A percentile compares a stretch with the other conserved stretches of the same genome.
These are phyloP conservation scores for Erpetoichthys calabaricus DNA, from an alignment of 2,797 vertebrate genomes.

Conservation along the genomic window DNA sequence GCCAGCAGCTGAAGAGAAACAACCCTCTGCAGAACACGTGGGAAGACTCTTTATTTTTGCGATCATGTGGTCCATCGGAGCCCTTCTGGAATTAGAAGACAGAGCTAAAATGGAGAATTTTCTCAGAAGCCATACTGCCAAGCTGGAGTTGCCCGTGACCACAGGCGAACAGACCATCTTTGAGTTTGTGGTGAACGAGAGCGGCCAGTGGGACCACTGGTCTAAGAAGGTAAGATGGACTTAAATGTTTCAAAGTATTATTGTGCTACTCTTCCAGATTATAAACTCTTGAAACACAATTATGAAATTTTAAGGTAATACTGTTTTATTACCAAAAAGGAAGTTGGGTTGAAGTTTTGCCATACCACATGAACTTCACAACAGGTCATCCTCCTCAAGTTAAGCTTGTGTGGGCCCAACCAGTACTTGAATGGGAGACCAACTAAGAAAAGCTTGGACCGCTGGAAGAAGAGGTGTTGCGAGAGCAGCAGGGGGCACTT, in stretches of 20 bases:
- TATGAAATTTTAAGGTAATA: not conserved
- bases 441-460: too few species aligned
- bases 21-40: conserved; percentile 33
- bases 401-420: too few species aligned
- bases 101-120: conserved; percentile 62
- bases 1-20: conserved; percentile 43
- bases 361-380: too few species aligned
- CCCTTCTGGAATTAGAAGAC: conserved; percentile 61
- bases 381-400: too few species aligned
- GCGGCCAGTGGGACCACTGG: conserved; percentile 64
- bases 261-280: not conserved
- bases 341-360: too few species aligned
- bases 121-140: conserved; percentile 35
- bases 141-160: conserved; percentile 49
- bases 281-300: not conserved
- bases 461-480: too few species aligned
- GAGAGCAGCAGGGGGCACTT: too few species aligned
- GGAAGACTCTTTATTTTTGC: conserved; percentile 56
- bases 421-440: too few species aligned
- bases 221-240: conserved; percentile 42
- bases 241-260: not conserved
- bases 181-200: conserved; percentile 51
- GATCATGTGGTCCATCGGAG: conserved; percentile 67
- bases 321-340: too few species aligned
- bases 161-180: conserved; percentile 56